These are phyloP conservation scores for Polyploca ridens DNA, from an alignment of 2,888 invertebrate species.

Conservation along the genomic window DNA sequence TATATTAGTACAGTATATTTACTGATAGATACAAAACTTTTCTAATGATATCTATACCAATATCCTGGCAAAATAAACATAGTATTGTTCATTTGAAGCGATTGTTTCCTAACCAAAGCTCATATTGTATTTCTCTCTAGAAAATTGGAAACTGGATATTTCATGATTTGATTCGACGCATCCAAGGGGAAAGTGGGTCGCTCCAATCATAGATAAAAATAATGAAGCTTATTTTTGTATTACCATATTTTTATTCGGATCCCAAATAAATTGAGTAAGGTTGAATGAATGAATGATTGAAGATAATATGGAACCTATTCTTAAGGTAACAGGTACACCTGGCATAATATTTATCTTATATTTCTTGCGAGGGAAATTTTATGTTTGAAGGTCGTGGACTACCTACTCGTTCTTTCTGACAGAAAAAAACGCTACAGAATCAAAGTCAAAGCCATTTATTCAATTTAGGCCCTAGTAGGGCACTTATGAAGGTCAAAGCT, in stretches of 20 bases:
- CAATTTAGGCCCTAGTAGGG: too few species aligned
- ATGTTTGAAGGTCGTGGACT: too few species aligned
- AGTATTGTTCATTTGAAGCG: not conserved
- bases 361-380: too few species aligned
- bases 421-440: too few species aligned
- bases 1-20: too few species aligned
- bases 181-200: conserved; percentile 9
- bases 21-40: not conserved
- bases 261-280: not conserved
- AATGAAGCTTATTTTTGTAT: conserved; percentile 7
- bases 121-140: conserved; percentile 8
- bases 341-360: not conserved
- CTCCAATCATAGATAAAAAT: conserved; percentile 7
- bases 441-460: too few species aligned
- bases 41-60: not conserved
- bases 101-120: conserved; percentile 12
- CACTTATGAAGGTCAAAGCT: too few species aligned
- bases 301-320: not conserved
- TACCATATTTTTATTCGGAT: not conserved
- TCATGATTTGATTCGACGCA: conserved; percentile 11
- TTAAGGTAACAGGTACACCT: not conserved
- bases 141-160: conserved; percentile 15
- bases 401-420: too few species aligned
- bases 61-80: not conserved
- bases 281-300: conserved; percentile 1